phyloP scores from a whole-genome alignment of 1,140 invertebrate species.

The Brachionus rotundiformis region DNA sequence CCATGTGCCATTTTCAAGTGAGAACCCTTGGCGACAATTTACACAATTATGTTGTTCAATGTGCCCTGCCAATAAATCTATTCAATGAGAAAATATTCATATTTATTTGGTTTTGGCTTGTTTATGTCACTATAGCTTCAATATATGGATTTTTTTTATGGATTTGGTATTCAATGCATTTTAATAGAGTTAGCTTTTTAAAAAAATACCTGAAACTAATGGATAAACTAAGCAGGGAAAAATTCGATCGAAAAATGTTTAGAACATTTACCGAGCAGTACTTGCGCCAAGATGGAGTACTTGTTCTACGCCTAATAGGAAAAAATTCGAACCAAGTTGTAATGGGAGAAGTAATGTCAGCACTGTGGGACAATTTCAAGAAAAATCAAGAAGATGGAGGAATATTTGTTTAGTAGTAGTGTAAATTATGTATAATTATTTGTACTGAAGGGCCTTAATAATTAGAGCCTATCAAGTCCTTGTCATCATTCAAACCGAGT shows the following conservation, averaged over 20 bases:
- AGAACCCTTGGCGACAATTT: conserved; percentile 65
- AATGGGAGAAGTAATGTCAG: conserved; percentile 66
- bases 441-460: neutral
- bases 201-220: conserved; percentile 64
- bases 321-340: conserved; percentile 67
- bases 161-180: conserved; percentile 56
- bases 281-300: conserved; percentile 66
- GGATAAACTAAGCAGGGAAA: conserved; percentile 58
- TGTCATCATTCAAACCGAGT: neutral
- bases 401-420: conserved; percentile 39
- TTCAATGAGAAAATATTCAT: conserved; percentile 69
- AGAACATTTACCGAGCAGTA: conserved; percentile 66
- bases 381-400: conserved; percentile 50
- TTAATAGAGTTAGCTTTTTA: conserved; percentile 61
- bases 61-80: conserved; percentile 67
- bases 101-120: conserved; percentile 68
- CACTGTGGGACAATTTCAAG: conserved; percentile 60
- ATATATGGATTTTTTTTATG: conserved; percentile 62
- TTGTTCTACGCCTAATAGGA: conserved; percentile 65
- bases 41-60: conserved; percentile 67
- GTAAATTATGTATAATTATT: neutral
- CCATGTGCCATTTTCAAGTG: conserved; percentile 67
- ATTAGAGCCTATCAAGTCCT: neutral
- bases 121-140: conserved; percentile 65
- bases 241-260: conserved; percentile 58